Evolutionary conservation across 2,113 vertebrate genomes (phyloP).

Genomic region (Lepus americanus): DNA sequence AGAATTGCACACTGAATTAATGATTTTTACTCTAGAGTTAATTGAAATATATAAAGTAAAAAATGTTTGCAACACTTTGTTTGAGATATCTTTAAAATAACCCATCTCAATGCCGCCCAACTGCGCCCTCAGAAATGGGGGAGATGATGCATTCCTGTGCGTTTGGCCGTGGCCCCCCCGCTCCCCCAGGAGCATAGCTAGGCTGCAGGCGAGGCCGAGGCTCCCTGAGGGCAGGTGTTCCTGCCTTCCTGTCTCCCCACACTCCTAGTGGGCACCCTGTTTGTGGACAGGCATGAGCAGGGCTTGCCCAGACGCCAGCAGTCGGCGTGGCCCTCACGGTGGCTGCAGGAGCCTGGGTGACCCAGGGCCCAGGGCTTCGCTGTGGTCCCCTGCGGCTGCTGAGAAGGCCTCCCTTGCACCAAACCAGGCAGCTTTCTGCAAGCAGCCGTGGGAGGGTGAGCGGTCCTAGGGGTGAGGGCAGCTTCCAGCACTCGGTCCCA

Average conservation of each 20-base stretch:
- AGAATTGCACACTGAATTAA: background rate
- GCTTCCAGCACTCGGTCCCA: too few species aligned
- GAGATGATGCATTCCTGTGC: background rate
- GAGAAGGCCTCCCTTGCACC: too few species aligned
- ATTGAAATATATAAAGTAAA: background rate
- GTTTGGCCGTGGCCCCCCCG: background rate
- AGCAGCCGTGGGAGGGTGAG: background rate
- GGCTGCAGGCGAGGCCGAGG: background rate
- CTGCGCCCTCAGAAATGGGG: too few species aligned
- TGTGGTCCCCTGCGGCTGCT: background rate
- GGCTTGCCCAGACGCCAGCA: accelerated
- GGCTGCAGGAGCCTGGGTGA: too few species aligned
- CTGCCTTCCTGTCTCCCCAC: too few species aligned
- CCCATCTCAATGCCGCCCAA: background rate
- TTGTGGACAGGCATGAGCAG: background rate
- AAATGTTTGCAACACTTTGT: background rate
- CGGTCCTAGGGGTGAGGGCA: accelerated
- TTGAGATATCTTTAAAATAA: background rate
- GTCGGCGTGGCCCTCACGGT: accelerated
- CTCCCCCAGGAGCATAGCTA: background rate
- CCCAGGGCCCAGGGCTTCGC: background rate
- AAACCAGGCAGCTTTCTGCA: background rate
- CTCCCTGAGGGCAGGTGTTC: accelerated
- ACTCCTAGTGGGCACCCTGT: too few species aligned
- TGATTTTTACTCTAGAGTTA: background rate